A percentile compares a stretch with the other conserved stretches of the same genome.
These are phyloP conservation scores for Andrena flavipes DNA, from an alignment of 2,888 invertebrate species.

Conservation along the genomic window DNA sequence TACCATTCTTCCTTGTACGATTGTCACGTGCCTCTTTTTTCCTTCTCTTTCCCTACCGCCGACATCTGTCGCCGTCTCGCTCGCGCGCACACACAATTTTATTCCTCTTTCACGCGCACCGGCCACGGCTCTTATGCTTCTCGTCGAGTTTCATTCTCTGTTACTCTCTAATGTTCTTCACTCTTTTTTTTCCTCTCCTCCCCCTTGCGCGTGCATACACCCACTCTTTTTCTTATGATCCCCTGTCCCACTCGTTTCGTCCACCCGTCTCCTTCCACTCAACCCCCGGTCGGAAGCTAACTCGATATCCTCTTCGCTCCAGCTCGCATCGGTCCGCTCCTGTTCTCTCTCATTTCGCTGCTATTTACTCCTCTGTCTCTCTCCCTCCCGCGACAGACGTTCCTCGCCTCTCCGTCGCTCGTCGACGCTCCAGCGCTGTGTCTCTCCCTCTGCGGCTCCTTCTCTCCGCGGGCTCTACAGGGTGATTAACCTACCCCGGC, in stretches of 20 bases:
- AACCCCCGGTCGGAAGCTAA: neutral
- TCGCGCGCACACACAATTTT: constrained; percentile 19
- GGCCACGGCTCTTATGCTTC: constrained; percentile 21
- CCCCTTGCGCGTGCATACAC: constrained; percentile 6
- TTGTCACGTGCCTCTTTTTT: constrained; percentile 62
- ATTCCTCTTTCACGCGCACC: constrained; percentile 34
- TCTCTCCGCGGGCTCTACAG: neutral
- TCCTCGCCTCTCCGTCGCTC: neutral
- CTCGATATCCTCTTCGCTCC: constrained; percentile 19
- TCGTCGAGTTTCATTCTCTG: constrained; percentile 36
- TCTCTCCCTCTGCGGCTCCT: neutral
- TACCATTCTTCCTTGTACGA: constrained; percentile 66
- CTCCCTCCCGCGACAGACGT: constrained; percentile 16
- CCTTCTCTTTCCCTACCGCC: constrained; percentile 10
- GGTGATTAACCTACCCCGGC: constrained; percentile 7
- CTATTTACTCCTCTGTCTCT: constrained; percentile 21
- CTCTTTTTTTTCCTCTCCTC: constrained; percentile 6
- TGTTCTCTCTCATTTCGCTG: constrained; percentile 7
- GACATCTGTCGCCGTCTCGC: neutral
- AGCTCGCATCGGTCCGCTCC: constrained; percentile 13
- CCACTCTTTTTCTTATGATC: neutral
- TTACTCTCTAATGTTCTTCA: constrained; percentile 18
- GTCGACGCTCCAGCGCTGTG: constrained; percentile 19
- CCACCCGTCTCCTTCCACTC: neutral
- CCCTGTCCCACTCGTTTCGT: neutral